Base-by-base conservation (phyloP, 1,140 invertebrate species). In the Chrysopa pallens region DNA sequence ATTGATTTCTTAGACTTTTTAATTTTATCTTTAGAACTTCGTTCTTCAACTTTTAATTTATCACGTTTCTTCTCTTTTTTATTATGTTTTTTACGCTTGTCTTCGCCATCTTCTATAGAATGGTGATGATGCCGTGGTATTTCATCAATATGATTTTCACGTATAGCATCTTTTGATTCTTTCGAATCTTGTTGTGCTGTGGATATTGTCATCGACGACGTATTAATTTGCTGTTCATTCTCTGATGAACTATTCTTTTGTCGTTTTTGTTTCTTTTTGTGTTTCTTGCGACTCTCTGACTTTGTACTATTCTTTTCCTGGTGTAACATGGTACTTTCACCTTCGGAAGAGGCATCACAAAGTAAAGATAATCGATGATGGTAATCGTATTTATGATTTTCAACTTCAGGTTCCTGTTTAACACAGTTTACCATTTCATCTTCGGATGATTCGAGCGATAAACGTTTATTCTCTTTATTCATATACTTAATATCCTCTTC, bases 261-360 rank as follows among this genome's bases (percentile, higher is more conserved):
- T 6, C 77, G 74, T 53, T 82, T 84, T 54, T 84, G 80, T 52
- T 84, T 85, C 61, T 85, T 85, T 56, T 84, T 84, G 50, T 85
- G 82, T 52, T 84, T 84, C 52, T 79, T 84, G 5, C 78, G 63
- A 27, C 67, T 54, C 50, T 77, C 74, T 17, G 57, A 52, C 45
- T 57, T 53, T 36, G 57, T 52, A 43, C 54, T 58, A 37, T 48
- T 50, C 27, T 8, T 39, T 43, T 51, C 48, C 12, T 49, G 17
- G 17, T 35, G 13, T 38, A 42, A 46, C 56, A 60, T 17, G 53
- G 57, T 39, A 52, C 60, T 63, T 51, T 72, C 69, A 46, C 62
- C 68, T 56, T 66, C 69, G n/a, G 69, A 70, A 23, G 68, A 72
- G 48, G 68, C 61, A 42, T 72, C 68, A 42, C 62, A 63, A 48